These are phyloP conservation scores for Plodia interpunctella DNA, from an alignment of 1,140 invertebrate species.

Conservation along the genomic window DNA sequence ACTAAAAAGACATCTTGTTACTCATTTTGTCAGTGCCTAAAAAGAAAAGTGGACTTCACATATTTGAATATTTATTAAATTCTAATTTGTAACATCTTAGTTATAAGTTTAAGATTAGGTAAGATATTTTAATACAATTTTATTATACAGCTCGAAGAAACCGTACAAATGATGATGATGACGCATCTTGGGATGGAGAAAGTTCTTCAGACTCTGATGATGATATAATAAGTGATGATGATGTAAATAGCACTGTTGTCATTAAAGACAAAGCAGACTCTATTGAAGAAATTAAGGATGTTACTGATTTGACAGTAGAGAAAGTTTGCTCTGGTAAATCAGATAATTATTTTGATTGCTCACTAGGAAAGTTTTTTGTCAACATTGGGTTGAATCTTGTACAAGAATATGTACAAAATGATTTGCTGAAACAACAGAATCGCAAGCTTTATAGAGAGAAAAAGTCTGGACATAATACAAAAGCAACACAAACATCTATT, in stretches of 20 bases:
- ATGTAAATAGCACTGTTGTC: conserved; percentile 73
- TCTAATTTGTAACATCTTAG: no score
- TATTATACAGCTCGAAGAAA: conserved; percentile 31
- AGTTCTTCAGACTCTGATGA: conserved; percentile 75
- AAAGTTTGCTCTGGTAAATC: conserved; percentile 55
- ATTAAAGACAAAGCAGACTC: conserved; percentile 77
- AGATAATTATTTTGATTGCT: conserved; percentile 88
- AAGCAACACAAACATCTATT: conserved; percentile 86
- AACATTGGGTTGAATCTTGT: conserved; percentile 94
- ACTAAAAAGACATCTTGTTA: no score
- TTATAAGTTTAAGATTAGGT: no score
- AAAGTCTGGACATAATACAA: conserved; percentile 79
- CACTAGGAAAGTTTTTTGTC: conserved; percentile 94
- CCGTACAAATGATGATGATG: conserved; percentile 53
- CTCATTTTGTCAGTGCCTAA: no score
- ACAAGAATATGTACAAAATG: conserved; percentile 94
- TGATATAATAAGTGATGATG: conserved; percentile 69
- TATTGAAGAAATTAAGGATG: conserved; percentile 71
- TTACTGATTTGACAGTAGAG: conserved; percentile 51
- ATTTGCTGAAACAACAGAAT: conserved; percentile 92
- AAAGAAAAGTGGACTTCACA: no score
- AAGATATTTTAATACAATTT: not conserved
- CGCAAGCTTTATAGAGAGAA: conserved; percentile 83
- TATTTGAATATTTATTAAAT: no score
- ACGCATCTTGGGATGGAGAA: conserved; percentile 70